Evolutionary conservation across 2,113 vertebrate genomes (phyloP).

Genomic region (Gavialis gangeticus): DNA sequence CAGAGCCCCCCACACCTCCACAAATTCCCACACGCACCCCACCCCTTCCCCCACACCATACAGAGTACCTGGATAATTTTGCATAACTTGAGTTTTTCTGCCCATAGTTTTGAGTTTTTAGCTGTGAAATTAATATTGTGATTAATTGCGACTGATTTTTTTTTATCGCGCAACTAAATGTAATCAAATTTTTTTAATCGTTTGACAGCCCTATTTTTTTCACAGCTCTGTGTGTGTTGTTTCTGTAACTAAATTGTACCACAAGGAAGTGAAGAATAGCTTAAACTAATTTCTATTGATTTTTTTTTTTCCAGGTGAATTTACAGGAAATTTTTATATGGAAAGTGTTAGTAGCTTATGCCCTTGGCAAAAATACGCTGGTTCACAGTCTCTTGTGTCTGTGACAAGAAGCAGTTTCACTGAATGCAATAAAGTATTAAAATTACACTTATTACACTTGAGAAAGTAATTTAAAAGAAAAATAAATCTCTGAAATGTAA

Average conservation of each 20-base stretch:
- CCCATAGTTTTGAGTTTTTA: too few relatives aligned
- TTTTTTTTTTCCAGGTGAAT: neutral
- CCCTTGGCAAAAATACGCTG: rapidly evolving
- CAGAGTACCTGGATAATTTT: too few relatives aligned
- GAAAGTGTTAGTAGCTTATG: neutral
- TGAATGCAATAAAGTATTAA: neutral
- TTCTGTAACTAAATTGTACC: neutral
- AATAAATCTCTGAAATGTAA: neutral
- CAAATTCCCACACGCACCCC: too few relatives aligned
- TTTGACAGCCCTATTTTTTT: too few relatives aligned
- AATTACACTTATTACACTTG: neutral
- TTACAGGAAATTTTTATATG: neutral
- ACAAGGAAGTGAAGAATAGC: neutral
- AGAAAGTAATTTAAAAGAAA: neutral
- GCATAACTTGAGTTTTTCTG: too few relatives aligned
- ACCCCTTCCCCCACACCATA: too few relatives aligned
- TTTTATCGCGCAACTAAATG: too few relatives aligned
- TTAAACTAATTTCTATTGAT: neutral
- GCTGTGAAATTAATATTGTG: too few relatives aligned
- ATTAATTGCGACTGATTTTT: too few relatives aligned
- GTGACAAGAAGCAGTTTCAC: neutral
- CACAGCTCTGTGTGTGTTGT: neutral
- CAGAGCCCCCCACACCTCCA: too few relatives aligned
- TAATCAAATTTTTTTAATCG: too few relatives aligned
- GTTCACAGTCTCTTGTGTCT: rapidly evolving